Percentiles rank a stretch among this genome's conserved stretches.
Conservation (phyloP, 2,888 invertebrate species). For the Lithophane ornitopus region DNA sequence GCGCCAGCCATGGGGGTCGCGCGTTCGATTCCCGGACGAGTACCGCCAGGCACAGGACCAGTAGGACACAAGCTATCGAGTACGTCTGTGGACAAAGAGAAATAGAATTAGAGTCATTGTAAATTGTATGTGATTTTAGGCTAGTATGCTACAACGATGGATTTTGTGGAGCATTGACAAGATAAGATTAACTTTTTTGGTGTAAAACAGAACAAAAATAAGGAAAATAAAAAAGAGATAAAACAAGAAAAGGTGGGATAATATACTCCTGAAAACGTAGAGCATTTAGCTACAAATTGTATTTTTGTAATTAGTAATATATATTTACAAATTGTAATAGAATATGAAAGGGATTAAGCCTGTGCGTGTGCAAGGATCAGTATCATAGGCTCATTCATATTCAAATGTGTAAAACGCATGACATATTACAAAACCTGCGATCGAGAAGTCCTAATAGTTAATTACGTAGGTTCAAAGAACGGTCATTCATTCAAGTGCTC, state of each 20-base stretch:
- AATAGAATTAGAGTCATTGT: neutral
- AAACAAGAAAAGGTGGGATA: neutral
- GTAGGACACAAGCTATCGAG: constrained; percentile 67
- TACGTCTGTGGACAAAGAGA: constrained; percentile 69
- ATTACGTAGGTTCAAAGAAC: neutral
- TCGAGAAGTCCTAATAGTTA: neutral
- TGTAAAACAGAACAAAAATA: neutral
- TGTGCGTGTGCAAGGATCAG: neutral
- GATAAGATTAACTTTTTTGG: neutral
- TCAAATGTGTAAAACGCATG: neutral
- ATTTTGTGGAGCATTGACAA: neutral
- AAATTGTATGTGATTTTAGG: neutral
- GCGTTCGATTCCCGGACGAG: constrained; percentile 76
- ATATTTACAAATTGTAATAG: neutral
- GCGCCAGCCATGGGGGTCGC: constrained; percentile 81
- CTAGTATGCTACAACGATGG: neutral
- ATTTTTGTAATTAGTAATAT: neutral
- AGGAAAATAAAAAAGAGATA: neutral
- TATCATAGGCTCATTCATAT: neutral
- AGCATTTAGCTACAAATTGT: neutral
- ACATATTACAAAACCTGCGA: neutral
- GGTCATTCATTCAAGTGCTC: too few relatives aligned
- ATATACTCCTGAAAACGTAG: neutral
- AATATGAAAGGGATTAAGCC: neutral
- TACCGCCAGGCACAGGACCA: constrained; percentile 70